phyloP scores from a whole-genome alignment of 2,797 vertebrate genomes.

The Pelodytes ibericus region DNA sequence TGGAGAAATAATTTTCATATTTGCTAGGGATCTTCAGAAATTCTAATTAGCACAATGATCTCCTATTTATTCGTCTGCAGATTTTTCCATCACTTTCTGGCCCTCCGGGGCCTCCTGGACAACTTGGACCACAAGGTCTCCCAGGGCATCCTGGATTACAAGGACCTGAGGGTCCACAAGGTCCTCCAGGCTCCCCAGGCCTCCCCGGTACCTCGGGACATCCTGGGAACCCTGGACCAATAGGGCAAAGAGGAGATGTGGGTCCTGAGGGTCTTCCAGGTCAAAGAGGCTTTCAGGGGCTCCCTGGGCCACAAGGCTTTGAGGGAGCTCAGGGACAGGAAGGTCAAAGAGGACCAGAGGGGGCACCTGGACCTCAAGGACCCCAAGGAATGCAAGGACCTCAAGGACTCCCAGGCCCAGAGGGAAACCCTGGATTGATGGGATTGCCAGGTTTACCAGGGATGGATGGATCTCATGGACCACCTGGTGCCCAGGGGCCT shows the following conservation, averaged over 20 bases:
- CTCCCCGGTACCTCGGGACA: constrained; percentile 61
- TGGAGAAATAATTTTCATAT: no score
- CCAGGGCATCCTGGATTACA: constrained; percentile 48
- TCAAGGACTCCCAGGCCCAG: constrained; percentile 54
- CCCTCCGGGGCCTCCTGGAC: constrained; percentile 59
- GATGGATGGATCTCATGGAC: constrained; percentile 20
- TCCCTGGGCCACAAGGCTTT: constrained; percentile 60
- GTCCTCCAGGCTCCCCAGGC: constrained; percentile 27
- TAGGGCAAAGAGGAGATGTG: constrained; percentile 55
- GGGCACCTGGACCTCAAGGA: constrained; percentile 57
- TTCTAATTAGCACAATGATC: no score
- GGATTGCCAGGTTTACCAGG: constrained; percentile 39
- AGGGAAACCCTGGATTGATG: constrained; percentile 51
- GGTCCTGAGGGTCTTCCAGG: constrained; percentile 50
- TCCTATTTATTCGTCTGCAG: constrained; percentile 9
- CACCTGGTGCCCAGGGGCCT: constrained; percentile 23
- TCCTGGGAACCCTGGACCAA: constrained; percentile 37
- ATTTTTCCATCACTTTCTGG: constrained; percentile 57
- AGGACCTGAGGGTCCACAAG: constrained; percentile 50
- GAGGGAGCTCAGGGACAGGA: constrained; percentile 60
- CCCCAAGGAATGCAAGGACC: constrained; percentile 43
- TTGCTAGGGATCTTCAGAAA: no score
- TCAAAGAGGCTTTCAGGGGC: constrained; percentile 52
- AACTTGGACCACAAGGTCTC: constrained; percentile 28
- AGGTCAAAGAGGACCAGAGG: constrained; percentile 56